Evolutionary conservation across 2,888 invertebrate species (phyloP), one percentile per base, ranked within the genome.

Genomic region (Oligia latruncula): DNA sequence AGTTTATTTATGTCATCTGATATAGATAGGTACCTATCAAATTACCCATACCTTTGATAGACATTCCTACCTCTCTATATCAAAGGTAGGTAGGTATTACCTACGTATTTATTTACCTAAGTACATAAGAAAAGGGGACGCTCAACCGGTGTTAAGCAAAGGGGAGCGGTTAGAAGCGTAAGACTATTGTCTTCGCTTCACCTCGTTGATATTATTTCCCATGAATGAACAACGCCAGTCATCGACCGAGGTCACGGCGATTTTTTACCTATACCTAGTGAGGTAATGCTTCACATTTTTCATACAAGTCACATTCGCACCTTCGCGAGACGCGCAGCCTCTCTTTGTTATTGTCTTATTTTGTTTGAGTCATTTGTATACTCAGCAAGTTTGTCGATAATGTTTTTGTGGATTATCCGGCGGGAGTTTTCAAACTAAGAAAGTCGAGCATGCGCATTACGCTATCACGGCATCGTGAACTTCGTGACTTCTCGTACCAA

Each of bases 231-330:
- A 90, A 92, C 90, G 91, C 83, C 91, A 90, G 91, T 92, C 90
- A 82, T 86, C 87, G 87, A 85, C 83, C 94, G 96, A 95, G 96
- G 96, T 95, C 96, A 95, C 93, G 94, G 90, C 92, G 87, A 93
- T 95, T 95, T 94, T 95, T 94, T 95, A 94, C 94, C 94, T 93
- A 90, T 71, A 60, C 58, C n/a, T 60, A 90, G 90, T 96, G 95
- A 96, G 94, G 95, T 95, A 95, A 96, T 94, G 88, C 87, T 86
- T 91, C 81, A 86, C 87, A 84, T 89, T 92, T 92, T 91, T 92
- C 87, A 91, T 91, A 91, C 91, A 88, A 91, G 86, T 89, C 92
- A 90, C 91, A 92, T 91, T 92, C 88, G 89, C 90, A 88, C 85
- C 86, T 80, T 76, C 66, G 81, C 83, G 77, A 78, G 87, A 78